Evolutionary conservation across 2,113 vertebrate species (phyloP).

Genomic region (Macroglossus sobrinus): DNA sequence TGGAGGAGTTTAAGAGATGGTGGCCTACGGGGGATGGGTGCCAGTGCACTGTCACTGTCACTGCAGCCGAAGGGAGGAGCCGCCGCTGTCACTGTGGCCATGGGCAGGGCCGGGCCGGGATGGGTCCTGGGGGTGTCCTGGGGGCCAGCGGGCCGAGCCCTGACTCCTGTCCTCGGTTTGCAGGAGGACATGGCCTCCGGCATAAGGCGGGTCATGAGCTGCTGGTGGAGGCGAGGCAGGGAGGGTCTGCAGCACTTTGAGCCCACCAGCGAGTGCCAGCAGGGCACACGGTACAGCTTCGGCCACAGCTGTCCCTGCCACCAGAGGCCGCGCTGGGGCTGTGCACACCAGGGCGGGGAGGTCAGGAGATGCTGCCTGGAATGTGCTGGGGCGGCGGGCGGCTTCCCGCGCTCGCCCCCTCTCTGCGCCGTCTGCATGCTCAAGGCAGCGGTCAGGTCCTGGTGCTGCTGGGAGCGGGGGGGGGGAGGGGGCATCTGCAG

Average conservation of each 20-base stretch:
- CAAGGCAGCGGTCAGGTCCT: neutral
- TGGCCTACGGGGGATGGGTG: too few relatives aligned
- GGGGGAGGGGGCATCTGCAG: conserved; percentile 39
- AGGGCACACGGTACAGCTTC: neutral
- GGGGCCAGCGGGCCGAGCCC: neutral
- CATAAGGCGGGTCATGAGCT: neutral
- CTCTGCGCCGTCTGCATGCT: neutral
- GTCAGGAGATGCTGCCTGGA: neutral
- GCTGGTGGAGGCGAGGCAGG: neutral
- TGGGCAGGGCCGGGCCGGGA: too few relatives aligned
- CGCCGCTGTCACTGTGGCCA: too few relatives aligned
- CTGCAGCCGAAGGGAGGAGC: neutral
- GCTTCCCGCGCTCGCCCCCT: neutral
- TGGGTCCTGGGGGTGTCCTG: too few relatives aligned
- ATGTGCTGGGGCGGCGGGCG: neutral
- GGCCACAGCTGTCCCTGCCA: neutral
- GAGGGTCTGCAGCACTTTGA: neutral
- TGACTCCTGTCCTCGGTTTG: neutral
- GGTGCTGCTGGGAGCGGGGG: neutral
- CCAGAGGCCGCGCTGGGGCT: neutral
- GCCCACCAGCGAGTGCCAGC: fast-evolving
- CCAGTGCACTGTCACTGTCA: fast-evolving
- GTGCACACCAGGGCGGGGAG: neutral
- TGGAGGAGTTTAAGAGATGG: neutral
- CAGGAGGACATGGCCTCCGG: neutral